Percentiles rank a stretch among this genome's conserved stretches.
phyloP scores from a whole-genome alignment of 2,888 invertebrate genomes.

The Coelogynopora nodosa region DNA sequence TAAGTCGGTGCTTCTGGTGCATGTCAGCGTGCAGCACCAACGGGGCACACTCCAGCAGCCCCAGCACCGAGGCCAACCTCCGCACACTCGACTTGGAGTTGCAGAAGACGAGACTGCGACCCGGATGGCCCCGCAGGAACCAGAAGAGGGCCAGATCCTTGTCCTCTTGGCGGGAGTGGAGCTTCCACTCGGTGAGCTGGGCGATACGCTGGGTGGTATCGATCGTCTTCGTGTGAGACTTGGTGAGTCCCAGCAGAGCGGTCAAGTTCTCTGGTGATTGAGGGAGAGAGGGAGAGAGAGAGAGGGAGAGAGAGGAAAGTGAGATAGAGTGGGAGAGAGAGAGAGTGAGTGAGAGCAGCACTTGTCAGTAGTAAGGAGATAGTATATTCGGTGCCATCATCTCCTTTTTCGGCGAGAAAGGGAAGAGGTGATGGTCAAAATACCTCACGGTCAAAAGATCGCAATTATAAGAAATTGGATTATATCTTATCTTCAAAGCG shows the following conservation, averaged over 20 bases:
- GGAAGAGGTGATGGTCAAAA: no score
- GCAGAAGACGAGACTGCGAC: slow-evolving; percentile 81
- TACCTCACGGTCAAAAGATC: no score
- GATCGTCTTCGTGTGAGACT: slow-evolving; percentile 73
- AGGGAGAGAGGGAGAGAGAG: not conserved
- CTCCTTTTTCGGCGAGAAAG: no score
- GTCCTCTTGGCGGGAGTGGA: slow-evolving; percentile 64
- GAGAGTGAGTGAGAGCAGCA: no score
- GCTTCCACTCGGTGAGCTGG: slow-evolving; percentile 76
- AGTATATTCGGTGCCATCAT: no score
- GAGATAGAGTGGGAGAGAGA: no score
- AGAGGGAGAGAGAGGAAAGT: no score
- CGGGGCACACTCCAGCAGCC: slow-evolving; percentile 45
- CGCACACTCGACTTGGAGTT: slow-evolving; percentile 81
- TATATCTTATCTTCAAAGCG: no score
- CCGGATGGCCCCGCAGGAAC: slow-evolving; percentile 76
- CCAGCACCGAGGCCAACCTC: slow-evolving; percentile 66
- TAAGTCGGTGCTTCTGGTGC: slow-evolving; percentile 86
- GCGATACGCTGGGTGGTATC: slow-evolving; percentile 80
- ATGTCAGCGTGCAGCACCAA: slow-evolving; percentile 67
- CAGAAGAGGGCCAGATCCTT: slow-evolving; percentile 74
- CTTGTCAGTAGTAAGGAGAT: no score
- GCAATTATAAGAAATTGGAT: no score
- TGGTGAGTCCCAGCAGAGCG: not conserved
- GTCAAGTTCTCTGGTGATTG: not conserved